Evolutionary conservation across 2,888 invertebrate genomes (phyloP).

Genomic region (Timandra comae): DNA sequence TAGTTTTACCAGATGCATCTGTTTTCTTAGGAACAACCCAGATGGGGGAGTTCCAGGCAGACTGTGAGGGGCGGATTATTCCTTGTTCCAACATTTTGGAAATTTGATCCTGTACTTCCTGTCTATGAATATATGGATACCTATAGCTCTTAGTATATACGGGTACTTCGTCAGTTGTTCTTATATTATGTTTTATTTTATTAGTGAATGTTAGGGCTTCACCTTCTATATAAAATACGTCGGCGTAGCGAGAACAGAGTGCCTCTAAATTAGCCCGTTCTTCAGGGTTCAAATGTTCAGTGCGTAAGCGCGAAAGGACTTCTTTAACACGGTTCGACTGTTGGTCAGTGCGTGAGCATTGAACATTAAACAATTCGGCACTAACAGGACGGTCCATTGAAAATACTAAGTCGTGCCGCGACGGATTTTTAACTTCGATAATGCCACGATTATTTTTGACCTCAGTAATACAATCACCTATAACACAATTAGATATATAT

Average conservation of each 20-base stretch:
- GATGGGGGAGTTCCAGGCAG: constrained; percentile 26
- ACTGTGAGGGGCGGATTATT: neutral
- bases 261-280: constrained; percentile 24
- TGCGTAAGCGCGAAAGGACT: constrained; percentile 7
- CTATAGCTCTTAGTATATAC: constrained; percentile 15
- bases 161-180: constrained; percentile 18
- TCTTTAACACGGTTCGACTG: neutral
- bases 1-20: neutral
- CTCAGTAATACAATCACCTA: too few relatives aligned
- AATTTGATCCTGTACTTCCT: constrained; percentile 1
- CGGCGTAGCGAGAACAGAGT: constrained; percentile 28
- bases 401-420: constrained; percentile 9
- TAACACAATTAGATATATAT: too few relatives aligned
- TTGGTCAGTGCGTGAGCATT: neutral
- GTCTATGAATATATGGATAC: neutral
- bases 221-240: too few relatives aligned
- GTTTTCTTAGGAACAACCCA: constrained; percentile 14
- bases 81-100: constrained; percentile 1
- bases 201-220: too few relatives aligned
- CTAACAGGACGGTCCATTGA: constrained; percentile 11
- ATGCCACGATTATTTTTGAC: constrained; percentile 21
- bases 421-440: constrained; percentile 6
- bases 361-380: neutral
- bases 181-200: constrained; percentile 41
- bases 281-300: constrained; percentile 25